Conservation (phyloP, 2,888 invertebrate species). For the Dryobotodes eremita region DNA sequence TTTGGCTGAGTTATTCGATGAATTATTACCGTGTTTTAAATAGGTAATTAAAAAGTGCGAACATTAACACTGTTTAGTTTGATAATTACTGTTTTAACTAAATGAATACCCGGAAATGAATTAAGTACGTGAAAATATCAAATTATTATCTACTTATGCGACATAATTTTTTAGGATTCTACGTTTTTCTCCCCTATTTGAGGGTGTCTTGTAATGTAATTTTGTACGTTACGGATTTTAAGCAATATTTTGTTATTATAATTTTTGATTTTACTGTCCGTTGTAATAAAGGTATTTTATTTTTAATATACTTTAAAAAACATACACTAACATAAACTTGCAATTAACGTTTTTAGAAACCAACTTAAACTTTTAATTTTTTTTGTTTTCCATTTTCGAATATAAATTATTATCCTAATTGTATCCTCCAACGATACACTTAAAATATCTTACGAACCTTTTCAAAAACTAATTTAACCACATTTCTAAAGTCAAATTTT, state of each 20-base stretch:
- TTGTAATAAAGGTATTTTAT: neutral
- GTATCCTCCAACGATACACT: neutral
- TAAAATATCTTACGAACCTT: neutral
- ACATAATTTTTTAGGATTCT: neutral
- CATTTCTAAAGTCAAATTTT: neutral
- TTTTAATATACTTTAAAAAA: neutral
- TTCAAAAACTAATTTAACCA: neutral
- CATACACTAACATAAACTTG: neutral
- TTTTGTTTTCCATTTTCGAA: neutral
- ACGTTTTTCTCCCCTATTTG: too few relatives aligned
- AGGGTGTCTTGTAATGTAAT: neutral
- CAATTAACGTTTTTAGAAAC: neutral
- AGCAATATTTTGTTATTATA: too few relatives aligned
- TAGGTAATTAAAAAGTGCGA: neutral
- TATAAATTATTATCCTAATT: neutral
- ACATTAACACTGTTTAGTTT: neutral
- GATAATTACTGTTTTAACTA: neutral
- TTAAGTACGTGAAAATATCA: neutral
- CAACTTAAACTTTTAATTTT: neutral
- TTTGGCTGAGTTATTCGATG: neutral
- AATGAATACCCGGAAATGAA: constrained; percentile 1
- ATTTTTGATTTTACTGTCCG: neutral
- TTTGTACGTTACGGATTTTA: neutral
- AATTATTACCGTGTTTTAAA: neutral
- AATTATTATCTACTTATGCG: neutral